Evolutionary conservation across 2,888 invertebrate species (phyloP).

Genomic region (Limnephilus lunatus): DNA sequence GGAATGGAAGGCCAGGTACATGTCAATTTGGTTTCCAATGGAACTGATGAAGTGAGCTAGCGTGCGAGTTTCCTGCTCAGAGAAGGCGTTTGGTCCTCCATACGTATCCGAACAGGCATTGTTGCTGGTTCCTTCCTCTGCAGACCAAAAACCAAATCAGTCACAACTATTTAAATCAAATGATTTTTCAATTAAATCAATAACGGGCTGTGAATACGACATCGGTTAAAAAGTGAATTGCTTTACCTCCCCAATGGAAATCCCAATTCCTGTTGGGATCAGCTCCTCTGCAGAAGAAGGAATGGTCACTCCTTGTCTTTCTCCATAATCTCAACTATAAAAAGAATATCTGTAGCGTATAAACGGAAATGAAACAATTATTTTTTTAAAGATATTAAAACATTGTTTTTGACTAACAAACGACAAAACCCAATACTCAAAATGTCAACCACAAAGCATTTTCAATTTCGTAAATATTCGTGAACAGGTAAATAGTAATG

Average conservation of each 20-base stretch:
- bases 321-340: constrained; percentile 85
- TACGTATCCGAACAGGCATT: constrained; percentile 76
- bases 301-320: constrained; percentile 76
- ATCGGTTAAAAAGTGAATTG: neutral
- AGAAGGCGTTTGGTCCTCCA: constrained; percentile 75
- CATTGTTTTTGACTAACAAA: no score
- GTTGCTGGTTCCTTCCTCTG: constrained; percentile 72
- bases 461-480: no score
- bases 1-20: constrained; percentile 79
- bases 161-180: no score
- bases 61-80: constrained; percentile 77
- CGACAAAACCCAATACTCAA: no score
- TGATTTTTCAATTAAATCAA: no score
- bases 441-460: no score
- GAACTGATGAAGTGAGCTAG: constrained; percentile 71
- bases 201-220: no score
- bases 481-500: no score
- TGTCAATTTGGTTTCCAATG: constrained; percentile 70
- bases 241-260: constrained; percentile 71
- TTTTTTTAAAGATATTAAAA: no score
- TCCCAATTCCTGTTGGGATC: constrained; percentile 78
- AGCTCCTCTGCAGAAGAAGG: constrained; percentile 70
- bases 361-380: no score
- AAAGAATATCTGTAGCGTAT: neutral
- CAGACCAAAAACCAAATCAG: neutral